phyloP scores from a whole-genome alignment of 2,113 vertebrate genomes.

The Sigmodon hispidus region DNA sequence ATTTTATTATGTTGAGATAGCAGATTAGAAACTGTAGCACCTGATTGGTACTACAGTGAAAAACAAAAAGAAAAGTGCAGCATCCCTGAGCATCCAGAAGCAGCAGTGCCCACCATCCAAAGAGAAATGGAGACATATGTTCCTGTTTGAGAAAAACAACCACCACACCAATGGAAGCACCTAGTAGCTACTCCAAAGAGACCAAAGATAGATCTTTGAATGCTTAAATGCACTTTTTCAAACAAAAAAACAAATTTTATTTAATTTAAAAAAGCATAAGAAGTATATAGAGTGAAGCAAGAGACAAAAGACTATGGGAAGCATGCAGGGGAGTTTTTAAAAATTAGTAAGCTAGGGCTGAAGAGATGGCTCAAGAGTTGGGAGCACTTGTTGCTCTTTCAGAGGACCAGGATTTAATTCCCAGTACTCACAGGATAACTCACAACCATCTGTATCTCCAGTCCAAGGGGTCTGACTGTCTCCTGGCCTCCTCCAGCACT shows the following conservation, averaged over 20 bases:
- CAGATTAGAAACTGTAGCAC: not conserved
- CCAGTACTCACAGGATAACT: not conserved
- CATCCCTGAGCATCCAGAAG: not conserved
- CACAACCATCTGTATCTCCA: not conserved
- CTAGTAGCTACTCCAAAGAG: not conserved
- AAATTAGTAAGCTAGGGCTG: not conserved
- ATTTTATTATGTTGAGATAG: conserved; percentile 28
- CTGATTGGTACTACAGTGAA: not conserved
- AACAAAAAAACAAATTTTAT: not conserved
- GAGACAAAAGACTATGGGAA: not conserved
- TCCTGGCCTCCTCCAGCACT: not conserved
- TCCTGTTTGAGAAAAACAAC: not conserved
- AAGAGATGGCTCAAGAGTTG: too few relatives aligned
- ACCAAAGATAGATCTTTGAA: not conserved
- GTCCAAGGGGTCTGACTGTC: not conserved
- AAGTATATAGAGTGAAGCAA: not conserved
- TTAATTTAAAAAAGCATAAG: not conserved
- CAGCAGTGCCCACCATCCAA: not conserved
- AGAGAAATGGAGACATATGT: not conserved
- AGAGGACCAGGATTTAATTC: not conserved
- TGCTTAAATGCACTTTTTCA: not conserved
- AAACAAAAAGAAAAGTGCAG: not conserved
- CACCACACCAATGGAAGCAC: not conserved
- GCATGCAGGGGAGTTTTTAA: too few relatives aligned
- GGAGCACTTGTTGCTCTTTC: not conserved